Evolutionary conservation across 2,888 invertebrate genomes (phyloP), one percentile per base, ranked within the genome.

Genomic region (Tetramorium bicarinatum): DNA sequence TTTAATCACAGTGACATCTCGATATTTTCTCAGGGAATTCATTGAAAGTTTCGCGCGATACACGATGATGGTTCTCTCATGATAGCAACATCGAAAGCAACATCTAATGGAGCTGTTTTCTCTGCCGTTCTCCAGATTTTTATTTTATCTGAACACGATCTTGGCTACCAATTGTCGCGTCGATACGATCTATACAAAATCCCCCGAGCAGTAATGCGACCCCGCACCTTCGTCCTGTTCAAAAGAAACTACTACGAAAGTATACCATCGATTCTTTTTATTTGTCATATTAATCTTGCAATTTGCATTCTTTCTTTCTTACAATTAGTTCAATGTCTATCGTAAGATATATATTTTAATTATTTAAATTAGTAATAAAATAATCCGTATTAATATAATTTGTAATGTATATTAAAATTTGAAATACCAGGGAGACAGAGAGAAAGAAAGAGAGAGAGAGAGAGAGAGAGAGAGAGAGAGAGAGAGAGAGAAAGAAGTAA

Each of bases 121-220:
- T 80, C 82, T 84, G 81, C 56, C 74, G 41, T 69, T 82, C 77
- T 69, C 44, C 38, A 88, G 87, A 90, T 91, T 89, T 89, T 87
- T 89, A 83, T 84, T 84, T 86, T 91, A 92, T 92, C 92, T 87
- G 76, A 88, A 92, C 92, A 92, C 87, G 91, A 91, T 92, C 92
- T 92, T 85, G 90, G 90, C 91, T 91, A 91, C 91, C 91, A 91
- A 91, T 88, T 91, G 91, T 85, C 83, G 34, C 62, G 41, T 59
- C 54, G 83, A 87, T 83, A 85, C 85, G 75, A 87, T 87, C 87
- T 87, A 67, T 69, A 80, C 47, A 54, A 38, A 82, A 67, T 25
- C 52, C n/a, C 15, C 34, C 71, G 18, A 71, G 44, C 7, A 47
- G 71, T 44, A 25, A 41, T 21, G 54, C 4, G 25, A 34, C 3